Percentiles rank a stretch among this genome's conserved stretches.
These are phyloP conservation scores for Osmerus mordax DNA, from an alignment of 2,113 vertebrate species.

Conservation along the genomic window DNA sequence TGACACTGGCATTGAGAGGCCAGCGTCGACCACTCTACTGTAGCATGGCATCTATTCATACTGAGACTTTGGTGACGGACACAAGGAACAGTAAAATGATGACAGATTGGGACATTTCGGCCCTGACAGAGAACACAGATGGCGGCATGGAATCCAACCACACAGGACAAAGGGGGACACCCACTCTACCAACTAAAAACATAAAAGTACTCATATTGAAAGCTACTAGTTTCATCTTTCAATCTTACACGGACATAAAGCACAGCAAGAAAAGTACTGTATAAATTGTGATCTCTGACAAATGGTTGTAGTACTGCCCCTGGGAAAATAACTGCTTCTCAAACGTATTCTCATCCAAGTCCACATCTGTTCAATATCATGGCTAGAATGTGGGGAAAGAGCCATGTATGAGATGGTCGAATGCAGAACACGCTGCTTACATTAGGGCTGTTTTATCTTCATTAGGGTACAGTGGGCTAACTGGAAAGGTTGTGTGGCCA, in stretches of 20 bases:
- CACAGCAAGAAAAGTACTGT: too few relatives aligned
- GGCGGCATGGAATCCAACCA: too few relatives aligned
- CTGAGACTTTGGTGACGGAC: neutral
- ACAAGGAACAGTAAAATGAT: neutral
- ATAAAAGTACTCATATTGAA: too few relatives aligned
- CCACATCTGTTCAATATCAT: slow-evolving; percentile 62
- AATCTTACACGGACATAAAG: too few relatives aligned
- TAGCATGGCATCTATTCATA: neutral
- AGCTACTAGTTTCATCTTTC: too few relatives aligned
- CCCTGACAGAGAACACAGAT: too few relatives aligned
- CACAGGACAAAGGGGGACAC: too few relatives aligned
- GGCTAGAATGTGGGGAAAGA: slow-evolving; percentile 34
- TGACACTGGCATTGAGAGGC: neutral
- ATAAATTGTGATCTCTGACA: too few relatives aligned
- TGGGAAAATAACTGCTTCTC: slow-evolving; percentile 19
- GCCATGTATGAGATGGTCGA: slow-evolving; percentile 40
- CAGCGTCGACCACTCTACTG: neutral
- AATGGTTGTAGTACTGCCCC: slow-evolving; percentile 21
- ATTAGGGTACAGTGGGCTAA: slow-evolving; percentile 39
- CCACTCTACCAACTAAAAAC: too few relatives aligned
- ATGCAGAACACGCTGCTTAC: slow-evolving; percentile 50
- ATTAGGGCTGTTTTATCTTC: slow-evolving; percentile 38
- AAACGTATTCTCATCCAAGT: slow-evolving; percentile 42
- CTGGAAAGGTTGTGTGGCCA: slow-evolving; percentile 42
- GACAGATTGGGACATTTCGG: too few relatives aligned